phyloP scores from a whole-genome alignment of 2,797 vertebrate genomes.

The Mallotus villosus region DNA sequence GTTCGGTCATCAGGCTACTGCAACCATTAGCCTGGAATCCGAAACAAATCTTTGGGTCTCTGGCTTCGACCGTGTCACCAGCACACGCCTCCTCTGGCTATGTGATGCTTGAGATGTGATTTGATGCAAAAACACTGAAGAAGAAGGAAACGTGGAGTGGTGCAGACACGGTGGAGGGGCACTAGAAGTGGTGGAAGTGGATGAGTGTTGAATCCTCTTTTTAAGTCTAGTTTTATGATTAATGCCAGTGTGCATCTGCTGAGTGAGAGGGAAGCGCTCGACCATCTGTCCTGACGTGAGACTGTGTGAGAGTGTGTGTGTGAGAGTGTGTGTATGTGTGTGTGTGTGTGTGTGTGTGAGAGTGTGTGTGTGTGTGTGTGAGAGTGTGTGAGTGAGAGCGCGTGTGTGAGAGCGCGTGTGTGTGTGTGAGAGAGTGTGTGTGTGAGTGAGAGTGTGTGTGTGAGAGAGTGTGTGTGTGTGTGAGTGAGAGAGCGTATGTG shows the following conservation, averaged over 20 bases:
- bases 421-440: slow-evolving; percentile 1
- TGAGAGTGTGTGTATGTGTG: slow-evolving; percentile 10
- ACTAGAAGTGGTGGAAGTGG: slow-evolving; percentile 15
- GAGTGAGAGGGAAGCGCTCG: slow-evolving; percentile 54
- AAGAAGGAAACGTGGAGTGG: not conserved
- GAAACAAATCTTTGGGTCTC: too few species aligned
- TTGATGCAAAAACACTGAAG: not conserved
- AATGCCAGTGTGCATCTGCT: slow-evolving; percentile 73
- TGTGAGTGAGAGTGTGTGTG: not conserved
- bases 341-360: slow-evolving; percentile 11
- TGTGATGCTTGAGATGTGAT: slow-evolving; percentile 8
- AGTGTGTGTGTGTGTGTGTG: slow-evolving; percentile 3
- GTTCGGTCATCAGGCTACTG: too few species aligned
- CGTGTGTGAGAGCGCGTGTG: slow-evolving; percentile 14
- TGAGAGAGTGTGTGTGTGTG: slow-evolving; percentile 6
- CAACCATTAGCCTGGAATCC: too few species aligned
- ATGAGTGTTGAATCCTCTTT: slow-evolving; percentile 62
- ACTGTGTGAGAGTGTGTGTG: slow-evolving; percentile 4
- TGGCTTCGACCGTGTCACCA: not conserved
- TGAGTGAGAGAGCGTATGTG: slow-evolving; percentile 2
- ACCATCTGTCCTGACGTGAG: slow-evolving; percentile 63
- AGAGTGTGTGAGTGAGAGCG: slow-evolving; percentile 2
- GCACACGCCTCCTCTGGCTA: not conserved
- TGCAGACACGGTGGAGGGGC: slow-evolving; percentile 28
- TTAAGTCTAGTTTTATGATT: slow-evolving; percentile 65